Base-by-base conservation (phyloP, 1,140 invertebrate genomes). In the Hydropsyche tenuis region DNA sequence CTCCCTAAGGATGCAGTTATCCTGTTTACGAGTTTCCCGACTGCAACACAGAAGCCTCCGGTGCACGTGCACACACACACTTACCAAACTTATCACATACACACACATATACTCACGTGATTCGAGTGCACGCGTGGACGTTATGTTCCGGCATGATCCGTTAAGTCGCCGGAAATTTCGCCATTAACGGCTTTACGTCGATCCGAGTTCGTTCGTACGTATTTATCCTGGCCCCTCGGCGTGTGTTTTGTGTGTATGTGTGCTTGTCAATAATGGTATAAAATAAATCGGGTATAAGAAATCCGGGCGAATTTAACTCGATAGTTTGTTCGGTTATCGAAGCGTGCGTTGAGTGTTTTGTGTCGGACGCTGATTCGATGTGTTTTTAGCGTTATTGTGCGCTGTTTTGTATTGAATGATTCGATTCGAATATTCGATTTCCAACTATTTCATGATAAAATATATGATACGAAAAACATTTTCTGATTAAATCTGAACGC, bases 1-100 rank as follows among this genome's bases (percentile, higher is more conserved):
- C 68, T 37, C 70, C 73, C 73, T 65, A 69, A 74, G 69, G 73
- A 74, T 51, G 48, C 46, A 70, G 68, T 74, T 74, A 65, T 64
- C 68, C 45, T 43, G 68, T 74, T 74, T 71, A 60, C 56, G 56
- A 60, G 56, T 60, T 25, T 12, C 56, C 25, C 23, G 9, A 27
- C 20, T 27, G 56, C 56, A 20, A 53, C n/a, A n/a, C 22, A 53
- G 56, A 60, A 25, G 22, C 56, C n/a, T 60, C 14, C 12, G 11
- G 12, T 7, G 7, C 23, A 5, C 2, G 56, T 37, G 3, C 3
- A 37, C 23, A 25, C 56, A 25, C 20, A 60, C 11, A 23, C 9
- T 6, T 0, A 22, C 56, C 23, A 4, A 25, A 48, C 23, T 14
- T 23, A 37, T 4, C 9, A 37, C 30, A 4, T 3, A 37, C 30